phyloP scores from a whole-genome alignment of 2,797 vertebrate genomes.

The Paratrypauchen microcephalus region DNA sequence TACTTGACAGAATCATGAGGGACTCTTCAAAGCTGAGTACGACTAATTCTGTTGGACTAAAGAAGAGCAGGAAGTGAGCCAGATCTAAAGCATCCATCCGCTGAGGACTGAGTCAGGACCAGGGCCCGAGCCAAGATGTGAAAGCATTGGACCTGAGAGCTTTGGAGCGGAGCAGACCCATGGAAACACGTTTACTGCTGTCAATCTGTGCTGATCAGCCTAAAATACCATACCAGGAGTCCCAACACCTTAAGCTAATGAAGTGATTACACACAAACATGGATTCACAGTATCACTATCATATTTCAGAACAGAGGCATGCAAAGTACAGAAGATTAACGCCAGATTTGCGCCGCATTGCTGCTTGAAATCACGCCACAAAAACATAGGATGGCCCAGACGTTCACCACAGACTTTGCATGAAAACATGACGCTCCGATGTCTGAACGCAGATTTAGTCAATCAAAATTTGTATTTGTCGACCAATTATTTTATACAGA shows the following conservation, averaged over 20 bases:
- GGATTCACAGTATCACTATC: neutral
- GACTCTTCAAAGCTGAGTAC: slow-evolving; percentile 19
- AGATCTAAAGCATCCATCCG: slow-evolving; percentile 39
- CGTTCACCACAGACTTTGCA: too few species aligned
- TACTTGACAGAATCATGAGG: neutral
- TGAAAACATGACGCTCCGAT: too few species aligned
- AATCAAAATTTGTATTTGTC: too few species aligned
- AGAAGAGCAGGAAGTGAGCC: slow-evolving; percentile 33
- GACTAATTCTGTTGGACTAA: slow-evolving; percentile 37
- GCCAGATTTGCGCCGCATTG: too few species aligned
- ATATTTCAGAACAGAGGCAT: too few species aligned
- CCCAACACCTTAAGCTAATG: neutral
- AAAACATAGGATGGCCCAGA: too few species aligned
- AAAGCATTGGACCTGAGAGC: neutral
- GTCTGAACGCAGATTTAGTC: too few species aligned
- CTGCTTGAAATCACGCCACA: too few species aligned
- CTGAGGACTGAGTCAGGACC: slow-evolving; percentile 16
- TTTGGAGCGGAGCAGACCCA: neutral
- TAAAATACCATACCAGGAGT: neutral
- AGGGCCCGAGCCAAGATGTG: slow-evolving; percentile 1
- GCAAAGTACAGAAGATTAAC: too few species aligned
- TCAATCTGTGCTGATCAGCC: neutral
- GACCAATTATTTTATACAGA: too few species aligned
- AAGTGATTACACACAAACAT: neutral
- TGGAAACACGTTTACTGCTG: neutral